Evolutionary conservation across 2,888 invertebrate genomes (phyloP), one percentile per base, ranked within the genome.

Genomic region (Troides aeacus): DNA sequence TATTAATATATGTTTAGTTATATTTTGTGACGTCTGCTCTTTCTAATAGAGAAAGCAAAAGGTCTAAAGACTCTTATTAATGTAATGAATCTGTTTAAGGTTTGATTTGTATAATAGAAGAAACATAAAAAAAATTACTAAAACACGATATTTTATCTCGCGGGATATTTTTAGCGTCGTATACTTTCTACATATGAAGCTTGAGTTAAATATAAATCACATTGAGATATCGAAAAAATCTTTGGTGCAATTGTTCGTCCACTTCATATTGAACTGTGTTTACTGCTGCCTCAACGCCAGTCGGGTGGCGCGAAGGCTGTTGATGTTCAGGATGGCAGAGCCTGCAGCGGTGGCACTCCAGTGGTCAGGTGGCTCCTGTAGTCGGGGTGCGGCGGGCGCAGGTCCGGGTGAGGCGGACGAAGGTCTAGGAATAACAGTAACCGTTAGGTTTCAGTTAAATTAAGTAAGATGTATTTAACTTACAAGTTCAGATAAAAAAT

Each of bases 261-360:
- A 69, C 8, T 69, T 42, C 7, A 64, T 61, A 56, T 53, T 69
- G 61, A 69, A 69, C 42, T 64, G 53, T 61, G 59, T 59, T 39
- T 30, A 50, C 56, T 66, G 61, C 42, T 76, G 91, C 91, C 91
- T 92, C 73, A 91, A 79, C 92, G 91, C 92, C 92, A 92, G 66
- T 73, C 75, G 50, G 81, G 72, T 30, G 92, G 91, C 91, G 89
- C 87, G 79, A 91, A 92, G 92, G 92, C 92, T 69, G 88, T 81
- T 67, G 89, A 78, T 73, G 86, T 89, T 92, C 92, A 92, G 85
- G 92, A 92, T 7, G 92, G 87, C 56, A 92, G 79, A 0, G 92
- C 87, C 76, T 92, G 92, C 36, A 91, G 78, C 2, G 90, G 88
- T 0, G 89, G 87, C 18, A 88, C 88, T 4, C 82, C 74, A 71